Evolutionary conservation across 2,113 vertebrate species (phyloP), one percentile per base, ranked within the genome.

Genomic region (Phocoena sinus): DNA sequence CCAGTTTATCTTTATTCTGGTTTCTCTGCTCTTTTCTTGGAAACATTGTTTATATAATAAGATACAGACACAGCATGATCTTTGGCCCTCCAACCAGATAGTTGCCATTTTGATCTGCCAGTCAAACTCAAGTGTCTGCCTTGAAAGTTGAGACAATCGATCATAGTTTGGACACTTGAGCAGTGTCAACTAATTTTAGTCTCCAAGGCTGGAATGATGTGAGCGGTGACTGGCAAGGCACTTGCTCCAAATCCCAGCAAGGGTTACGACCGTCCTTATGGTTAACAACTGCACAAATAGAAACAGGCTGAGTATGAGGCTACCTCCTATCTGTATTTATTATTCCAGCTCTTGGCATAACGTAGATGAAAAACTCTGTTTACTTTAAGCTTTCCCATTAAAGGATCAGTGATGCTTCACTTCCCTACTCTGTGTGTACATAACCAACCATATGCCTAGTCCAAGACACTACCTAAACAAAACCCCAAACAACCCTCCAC

Each of bases 221-320:
- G 95, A 98, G 73, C 97, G 96, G 95, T 98, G 98, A 99, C 99
- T 98, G 98, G 98, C 97, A 97, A 97, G 93, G 97, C 97, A 97
- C 89, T 98, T 98, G 96, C 98, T 98, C 98, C 98, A 97, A 98
- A 95, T 89, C 98, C 83, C 98, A 98, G 98, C 97, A 95, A 99
- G 98, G 96, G 98, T 97, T 98, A 98, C 62, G 71, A 87, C 94
- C 70, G 18, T 95, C 98, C 98, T 99, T 98, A 98, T 98, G 98
- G 98, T 92, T 98, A 98, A 98, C 98, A 99, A 99, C 99, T 99
- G 98, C 99, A 98, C 97, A 99, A 99, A 99, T 98, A 99, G 36
- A 93, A 98, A 98, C n/a, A 73, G 96, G 97, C 97, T 98, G 98
- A 98, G 97, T 98, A 89, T 84, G 97, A 98, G 96, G 89, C 97